A percentile compares a stretch with the other conserved stretches of the same genome.
phyloP scores from a whole-genome alignment of 2,113 vertebrate genomes.

The Porphyrio hochstetteri region DNA sequence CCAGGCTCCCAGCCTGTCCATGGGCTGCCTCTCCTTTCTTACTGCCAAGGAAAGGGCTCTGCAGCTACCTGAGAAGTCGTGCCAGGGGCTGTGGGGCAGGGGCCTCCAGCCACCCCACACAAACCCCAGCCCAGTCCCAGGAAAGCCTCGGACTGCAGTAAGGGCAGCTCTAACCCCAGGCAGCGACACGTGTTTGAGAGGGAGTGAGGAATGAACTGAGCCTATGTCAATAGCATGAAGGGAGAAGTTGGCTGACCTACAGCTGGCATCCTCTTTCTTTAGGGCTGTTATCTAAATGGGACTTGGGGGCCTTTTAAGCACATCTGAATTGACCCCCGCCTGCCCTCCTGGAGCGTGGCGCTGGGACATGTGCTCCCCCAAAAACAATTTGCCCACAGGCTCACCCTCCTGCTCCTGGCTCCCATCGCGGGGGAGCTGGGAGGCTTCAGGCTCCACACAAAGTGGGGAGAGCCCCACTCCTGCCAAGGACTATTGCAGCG shows the following conservation, averaged over 20 bases:
- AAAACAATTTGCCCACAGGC: too few species aligned
- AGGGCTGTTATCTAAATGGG: not conserved
- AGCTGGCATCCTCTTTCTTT: not conserved
- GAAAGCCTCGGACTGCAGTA: rapidly evolving
- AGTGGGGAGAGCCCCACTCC: not conserved
- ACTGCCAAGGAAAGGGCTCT: not conserved
- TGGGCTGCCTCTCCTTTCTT: too few species aligned
- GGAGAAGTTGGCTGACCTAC: not conserved
- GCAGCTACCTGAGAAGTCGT: not conserved
- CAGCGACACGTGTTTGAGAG: rapidly evolving
- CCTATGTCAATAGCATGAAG: not conserved
- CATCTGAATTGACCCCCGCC: not conserved
- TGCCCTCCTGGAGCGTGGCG: rapidly evolving
- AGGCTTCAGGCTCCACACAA: not conserved
- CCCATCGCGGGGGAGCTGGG: not conserved
- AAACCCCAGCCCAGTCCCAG: rapidly evolving
- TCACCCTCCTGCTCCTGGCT: not conserved
- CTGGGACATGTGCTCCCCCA: rapidly evolving
- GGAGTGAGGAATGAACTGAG: not conserved
- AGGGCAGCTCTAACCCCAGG: not conserved
- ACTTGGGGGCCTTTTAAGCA: not conserved
- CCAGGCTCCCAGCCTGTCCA: rapidly evolving
- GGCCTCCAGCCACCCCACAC: too few species aligned
- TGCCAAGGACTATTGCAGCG: not conserved
- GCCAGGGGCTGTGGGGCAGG: not conserved